Conservation (phyloP, 1,140 invertebrate genomes). For the Drosophila paulistorum region DNA sequence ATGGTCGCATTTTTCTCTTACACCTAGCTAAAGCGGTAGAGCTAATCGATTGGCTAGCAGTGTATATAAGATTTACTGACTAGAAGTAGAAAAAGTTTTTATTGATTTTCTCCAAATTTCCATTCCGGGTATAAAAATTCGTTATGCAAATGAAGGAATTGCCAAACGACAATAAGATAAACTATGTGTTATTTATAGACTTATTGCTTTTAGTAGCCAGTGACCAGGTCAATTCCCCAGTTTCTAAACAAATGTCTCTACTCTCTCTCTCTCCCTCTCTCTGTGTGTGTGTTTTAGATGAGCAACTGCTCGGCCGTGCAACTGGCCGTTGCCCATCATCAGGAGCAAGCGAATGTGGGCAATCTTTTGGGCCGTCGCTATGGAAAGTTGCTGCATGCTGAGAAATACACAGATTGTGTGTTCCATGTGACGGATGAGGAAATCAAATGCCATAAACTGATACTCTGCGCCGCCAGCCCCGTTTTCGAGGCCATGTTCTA, state of each 20-base stretch:
- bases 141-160: not conserved
- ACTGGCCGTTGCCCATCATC: slow-evolving; percentile 40
- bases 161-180: slow-evolving; percentile 6
- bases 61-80: no score
- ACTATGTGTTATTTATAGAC: not conserved
- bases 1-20: no score
- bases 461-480: slow-evolving; percentile 88
- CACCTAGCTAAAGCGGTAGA: no score
- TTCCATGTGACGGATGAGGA: slow-evolving; percentile 67
- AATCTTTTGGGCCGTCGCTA: slow-evolving; percentile 59
- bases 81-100: slow-evolving; percentile 4
- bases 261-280: not conserved
- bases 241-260: slow-evolving; percentile 33
- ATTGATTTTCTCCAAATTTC: not conserved
- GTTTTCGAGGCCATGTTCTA: slow-evolving; percentile 91
- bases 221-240: not conserved
- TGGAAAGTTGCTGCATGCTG: slow-evolving; percentile 57
- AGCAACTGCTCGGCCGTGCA: slow-evolving; percentile 43
- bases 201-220: not conserved
- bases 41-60: no score
- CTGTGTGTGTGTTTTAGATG: slow-evolving; percentile 38
- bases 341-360: slow-evolving; percentile 44
- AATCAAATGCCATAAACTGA: slow-evolving; percentile 86
- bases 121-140: not conserved
- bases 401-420: slow-evolving; percentile 76